Evolutionary conservation across 2,113 vertebrate species (phyloP).

Genomic region (Hippocampus abdominalis): DNA sequence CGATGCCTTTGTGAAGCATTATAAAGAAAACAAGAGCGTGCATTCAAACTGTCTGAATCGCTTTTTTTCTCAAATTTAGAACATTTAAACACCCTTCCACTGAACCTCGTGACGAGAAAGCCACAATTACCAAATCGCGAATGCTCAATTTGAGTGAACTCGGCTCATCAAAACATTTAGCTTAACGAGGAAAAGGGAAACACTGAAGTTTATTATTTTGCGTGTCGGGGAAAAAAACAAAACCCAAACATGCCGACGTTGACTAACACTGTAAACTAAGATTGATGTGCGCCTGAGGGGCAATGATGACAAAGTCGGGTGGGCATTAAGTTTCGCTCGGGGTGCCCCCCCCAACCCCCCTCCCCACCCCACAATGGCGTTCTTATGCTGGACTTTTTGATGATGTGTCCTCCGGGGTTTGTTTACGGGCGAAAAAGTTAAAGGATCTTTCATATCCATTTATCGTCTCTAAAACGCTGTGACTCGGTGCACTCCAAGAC

Average conservation of each 20-base stretch:
- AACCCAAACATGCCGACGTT: neutral
- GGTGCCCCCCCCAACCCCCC: constrained; percentile 22
- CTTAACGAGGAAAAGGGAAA: neutral
- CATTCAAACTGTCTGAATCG: too few relatives aligned
- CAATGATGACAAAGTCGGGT: neutral
- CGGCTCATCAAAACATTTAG: neutral
- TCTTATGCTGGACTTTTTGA: constrained; percentile 21
- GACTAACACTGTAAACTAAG: neutral
- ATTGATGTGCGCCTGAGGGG: neutral
- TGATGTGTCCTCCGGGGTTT: constrained; percentile 55
- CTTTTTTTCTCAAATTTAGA: too few relatives aligned
- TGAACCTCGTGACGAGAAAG: too few relatives aligned
- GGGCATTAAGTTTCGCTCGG: neutral
- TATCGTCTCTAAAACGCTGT: constrained; percentile 33
- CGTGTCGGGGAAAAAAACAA: neutral
- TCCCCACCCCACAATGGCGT: constrained; percentile 10
- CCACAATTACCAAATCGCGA: neutral
- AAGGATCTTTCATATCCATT: constrained; percentile 44
- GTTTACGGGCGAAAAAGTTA: constrained; percentile 54
- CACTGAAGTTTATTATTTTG: neutral
- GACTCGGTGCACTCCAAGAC: constrained; percentile 26
- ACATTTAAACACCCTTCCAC: too few relatives aligned
- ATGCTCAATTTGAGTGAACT: neutral
- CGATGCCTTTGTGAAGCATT: too few relatives aligned
- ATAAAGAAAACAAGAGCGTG: too few relatives aligned